These are phyloP conservation scores for Dipodomys stephensi DNA, from an alignment of 2,113 vertebrate species.

Conservation along the genomic window DNA sequence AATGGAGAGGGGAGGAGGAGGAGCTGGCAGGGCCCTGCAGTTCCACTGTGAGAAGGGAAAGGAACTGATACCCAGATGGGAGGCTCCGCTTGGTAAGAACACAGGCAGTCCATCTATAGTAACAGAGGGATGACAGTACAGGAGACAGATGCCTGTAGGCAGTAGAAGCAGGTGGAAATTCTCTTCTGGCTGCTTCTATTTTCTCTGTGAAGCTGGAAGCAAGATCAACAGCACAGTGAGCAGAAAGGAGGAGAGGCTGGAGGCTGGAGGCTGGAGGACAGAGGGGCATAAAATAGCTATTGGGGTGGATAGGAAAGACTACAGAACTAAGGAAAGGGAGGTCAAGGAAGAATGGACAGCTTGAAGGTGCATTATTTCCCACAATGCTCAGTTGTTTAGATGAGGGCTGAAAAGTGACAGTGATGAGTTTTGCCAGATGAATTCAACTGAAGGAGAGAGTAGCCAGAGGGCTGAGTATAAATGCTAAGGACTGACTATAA, in stretches of 20 bases:
- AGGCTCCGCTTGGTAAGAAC: not conserved
- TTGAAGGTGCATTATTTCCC: not conserved
- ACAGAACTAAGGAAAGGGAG: not conserved
- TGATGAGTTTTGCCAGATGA: not conserved
- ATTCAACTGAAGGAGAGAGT: not conserved
- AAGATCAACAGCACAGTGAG: slow-evolving; percentile 21
- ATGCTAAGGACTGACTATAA: not conserved
- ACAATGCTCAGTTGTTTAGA: not conserved
- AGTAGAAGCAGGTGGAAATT: not conserved
- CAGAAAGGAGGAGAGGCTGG: not conserved
- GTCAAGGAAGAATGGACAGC: not conserved
- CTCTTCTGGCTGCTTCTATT: slow-evolving; percentile 66
- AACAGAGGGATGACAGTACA: not conserved
- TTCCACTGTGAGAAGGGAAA: not conserved
- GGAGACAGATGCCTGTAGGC: slow-evolving; percentile 23
- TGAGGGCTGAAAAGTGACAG: not conserved
- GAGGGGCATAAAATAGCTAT: slow-evolving; percentile 7
- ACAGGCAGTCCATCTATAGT: not conserved
- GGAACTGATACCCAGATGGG: not conserved
- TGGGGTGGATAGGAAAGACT: not conserved
- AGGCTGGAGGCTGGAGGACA: not conserved
- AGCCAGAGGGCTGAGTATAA: not conserved
- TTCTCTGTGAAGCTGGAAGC: slow-evolving; percentile 56
- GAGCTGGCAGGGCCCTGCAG: not conserved
- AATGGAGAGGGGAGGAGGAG: not conserved